phyloP scores from a whole-genome alignment of 2,797 vertebrate species.

The Parambassis ranga region DNA sequence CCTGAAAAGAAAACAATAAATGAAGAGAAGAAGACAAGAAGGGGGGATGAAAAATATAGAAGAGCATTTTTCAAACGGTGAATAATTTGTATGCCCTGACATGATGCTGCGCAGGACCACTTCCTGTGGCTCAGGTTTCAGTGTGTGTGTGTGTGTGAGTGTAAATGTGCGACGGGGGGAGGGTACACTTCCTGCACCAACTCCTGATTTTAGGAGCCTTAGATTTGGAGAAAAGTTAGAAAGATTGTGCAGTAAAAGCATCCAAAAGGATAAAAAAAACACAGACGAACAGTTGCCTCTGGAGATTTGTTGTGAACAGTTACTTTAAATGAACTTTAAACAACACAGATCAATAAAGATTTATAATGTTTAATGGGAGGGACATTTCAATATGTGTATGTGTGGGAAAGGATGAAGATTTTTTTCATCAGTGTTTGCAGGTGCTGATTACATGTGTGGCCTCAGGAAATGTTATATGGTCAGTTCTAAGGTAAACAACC shows the following conservation, averaged over 20 bases:
- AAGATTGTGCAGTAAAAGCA: constrained; percentile 17
- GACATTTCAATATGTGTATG: background rate
- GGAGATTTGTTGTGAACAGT: background rate
- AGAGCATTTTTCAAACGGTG: constrained; percentile 68
- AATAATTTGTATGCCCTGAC: constrained; percentile 83
- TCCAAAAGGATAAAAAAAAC: constrained; percentile 16
- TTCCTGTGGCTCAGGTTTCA: constrained; percentile 87
- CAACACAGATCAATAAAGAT: background rate
- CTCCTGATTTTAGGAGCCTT: constrained; percentile 45
- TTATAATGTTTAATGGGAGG: background rate
- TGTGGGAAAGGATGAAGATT: background rate
- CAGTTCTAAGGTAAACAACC: constrained; percentile 55
- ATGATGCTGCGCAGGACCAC: constrained; percentile 84
- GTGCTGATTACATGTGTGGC: constrained; percentile 63
- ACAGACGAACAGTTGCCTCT: background rate
- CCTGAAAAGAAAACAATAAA: constrained; percentile 70
- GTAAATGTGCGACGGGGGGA: constrained; percentile 62
- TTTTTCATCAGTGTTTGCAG: constrained; percentile 34
- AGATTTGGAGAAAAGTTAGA: constrained; percentile 38
- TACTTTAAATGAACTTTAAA: background rate
- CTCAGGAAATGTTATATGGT: constrained; percentile 57
- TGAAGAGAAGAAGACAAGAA: constrained; percentile 42
- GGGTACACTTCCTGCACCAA: constrained; percentile 63
- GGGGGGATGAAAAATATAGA: constrained; percentile 30
- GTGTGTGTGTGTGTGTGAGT: constrained; percentile 73